Base-by-base conservation (phyloP, 2,797 vertebrate species). In the Melanotaenia maccullochi region DNA sequence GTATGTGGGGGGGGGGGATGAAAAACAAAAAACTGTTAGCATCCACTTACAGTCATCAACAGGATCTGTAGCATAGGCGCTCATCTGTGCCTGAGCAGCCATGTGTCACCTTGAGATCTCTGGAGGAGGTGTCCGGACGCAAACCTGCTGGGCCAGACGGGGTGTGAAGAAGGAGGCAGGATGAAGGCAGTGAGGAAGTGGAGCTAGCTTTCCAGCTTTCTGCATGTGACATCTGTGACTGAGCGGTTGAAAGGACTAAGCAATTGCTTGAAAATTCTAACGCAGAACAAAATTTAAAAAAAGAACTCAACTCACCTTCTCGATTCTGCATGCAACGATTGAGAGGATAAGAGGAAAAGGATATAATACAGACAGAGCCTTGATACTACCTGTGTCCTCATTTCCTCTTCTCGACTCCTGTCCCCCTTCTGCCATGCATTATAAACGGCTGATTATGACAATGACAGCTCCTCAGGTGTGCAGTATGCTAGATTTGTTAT, bases 381-480 rank as follows among this genome's bases (percentile, higher is more conserved):
- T 90, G 86, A 89, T 90, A 86, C 69, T 81, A 54, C 80, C 78
- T 78, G 83, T 89, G 87, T 91, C 89, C 85, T 87, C 64, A 30
- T 90, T 88, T 90, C 78, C 86, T 84, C 85, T 80, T 80, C 85
- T 83, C 82, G 33, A 81, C 88, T 87, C 74, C 69, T 65, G 83
- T 83, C 82, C 88, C 77, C 86, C 76, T 90, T 88, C 86, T 87
- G 87, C 86, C 86, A 70, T 75, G 86, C 90, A 91, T 91, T 91
- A 91, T 91, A 91, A 92, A 91, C 84, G 87, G 83, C 76, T 89
- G 89, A 93, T 92, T 90, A 91, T 91, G 90, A 91, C 88, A 87
- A 78, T 89, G 91, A 91, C 89, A 89, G 89, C 89, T 91, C 88
- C 84, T 91, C 91, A 93, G 92, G 91, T 93, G 92, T 90, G 85